These are phyloP conservation scores for Psittacula echo DNA, from an alignment of 2,797 vertebrate genomes.

Conservation along the genomic window DNA sequence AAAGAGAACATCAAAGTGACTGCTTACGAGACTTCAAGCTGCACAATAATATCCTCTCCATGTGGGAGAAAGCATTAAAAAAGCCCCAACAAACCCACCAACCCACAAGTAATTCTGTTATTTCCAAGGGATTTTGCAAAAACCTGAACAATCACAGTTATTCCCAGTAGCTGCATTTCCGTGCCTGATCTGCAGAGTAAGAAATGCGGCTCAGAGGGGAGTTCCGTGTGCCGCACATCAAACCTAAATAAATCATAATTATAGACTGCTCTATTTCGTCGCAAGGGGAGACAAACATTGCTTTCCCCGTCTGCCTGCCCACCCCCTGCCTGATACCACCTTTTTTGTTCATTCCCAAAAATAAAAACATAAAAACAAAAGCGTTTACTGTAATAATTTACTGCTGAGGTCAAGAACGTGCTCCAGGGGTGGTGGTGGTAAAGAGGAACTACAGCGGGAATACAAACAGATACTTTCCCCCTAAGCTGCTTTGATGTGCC, in stretches of 20 bases:
- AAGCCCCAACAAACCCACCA: neutral
- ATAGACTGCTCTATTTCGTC: neutral
- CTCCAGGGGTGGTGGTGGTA: constrained; percentile 19
- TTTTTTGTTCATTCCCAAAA: neutral
- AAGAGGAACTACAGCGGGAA: constrained; percentile 44
- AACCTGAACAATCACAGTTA: neutral
- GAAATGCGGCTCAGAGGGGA: neutral
- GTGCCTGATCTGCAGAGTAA: neutral
- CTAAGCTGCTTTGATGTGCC: constrained; percentile 47
- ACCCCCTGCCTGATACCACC: neutral
- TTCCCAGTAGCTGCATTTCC: neutral
- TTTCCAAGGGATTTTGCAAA: constrained; percentile 16
- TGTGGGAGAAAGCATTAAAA: neutral
- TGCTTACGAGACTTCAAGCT: neutral
- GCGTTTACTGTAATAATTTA: constrained; percentile 40
- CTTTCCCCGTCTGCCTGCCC: neutral
- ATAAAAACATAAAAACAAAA: neutral
- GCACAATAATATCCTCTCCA: neutral
- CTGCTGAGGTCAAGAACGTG: constrained; percentile 44
- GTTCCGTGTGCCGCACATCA: neutral
- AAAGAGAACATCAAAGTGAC: constrained; percentile 16
- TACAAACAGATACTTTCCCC: constrained; percentile 49
- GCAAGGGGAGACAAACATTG: neutral
- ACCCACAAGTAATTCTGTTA: neutral
- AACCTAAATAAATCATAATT: constrained; percentile 44